Conservation (phyloP, 2,113 vertebrate species). For the Thalassoma bifasciatum region DNA sequence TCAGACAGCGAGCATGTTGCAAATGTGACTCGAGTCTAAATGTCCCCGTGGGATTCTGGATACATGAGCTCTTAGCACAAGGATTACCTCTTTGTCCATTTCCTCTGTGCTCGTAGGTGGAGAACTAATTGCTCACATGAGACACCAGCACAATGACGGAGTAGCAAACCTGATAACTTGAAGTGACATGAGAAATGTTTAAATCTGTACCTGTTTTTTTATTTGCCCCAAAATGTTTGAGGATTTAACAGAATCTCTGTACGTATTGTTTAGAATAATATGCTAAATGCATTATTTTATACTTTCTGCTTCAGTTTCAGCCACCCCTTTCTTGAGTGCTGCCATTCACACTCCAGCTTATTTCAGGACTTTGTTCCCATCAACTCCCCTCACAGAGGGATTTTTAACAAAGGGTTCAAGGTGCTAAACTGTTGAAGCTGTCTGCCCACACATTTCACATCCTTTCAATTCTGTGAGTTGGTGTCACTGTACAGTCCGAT, state of each 20-base stretch:
- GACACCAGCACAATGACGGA: neutral
- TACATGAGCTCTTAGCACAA: neutral
- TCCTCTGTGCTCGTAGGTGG: neutral
- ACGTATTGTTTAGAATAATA: neutral
- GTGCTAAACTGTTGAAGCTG: too few species aligned
- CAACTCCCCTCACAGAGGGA: too few species aligned
- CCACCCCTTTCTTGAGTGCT: neutral
- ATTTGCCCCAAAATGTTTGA: neutral
- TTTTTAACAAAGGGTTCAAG: neutral
- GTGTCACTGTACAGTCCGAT: too few species aligned
- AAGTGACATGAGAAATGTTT: neutral
- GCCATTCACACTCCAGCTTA: neutral
- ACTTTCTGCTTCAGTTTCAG: neutral
- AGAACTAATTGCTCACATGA: neutral
- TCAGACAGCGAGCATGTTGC: neutral
- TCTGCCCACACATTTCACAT: neutral
- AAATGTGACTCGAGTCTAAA: constrained; percentile 8
- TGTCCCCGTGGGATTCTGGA: neutral
- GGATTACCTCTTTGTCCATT: neutral
- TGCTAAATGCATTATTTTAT: neutral
- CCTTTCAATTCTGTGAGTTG: too few species aligned
- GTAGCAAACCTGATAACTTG: neutral
- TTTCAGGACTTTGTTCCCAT: neutral
- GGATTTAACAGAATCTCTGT: neutral
- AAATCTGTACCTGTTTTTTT: neutral